Base-by-base conservation (phyloP, 2,797 vertebrate genomes). In the Xerus rutilus region DNA sequence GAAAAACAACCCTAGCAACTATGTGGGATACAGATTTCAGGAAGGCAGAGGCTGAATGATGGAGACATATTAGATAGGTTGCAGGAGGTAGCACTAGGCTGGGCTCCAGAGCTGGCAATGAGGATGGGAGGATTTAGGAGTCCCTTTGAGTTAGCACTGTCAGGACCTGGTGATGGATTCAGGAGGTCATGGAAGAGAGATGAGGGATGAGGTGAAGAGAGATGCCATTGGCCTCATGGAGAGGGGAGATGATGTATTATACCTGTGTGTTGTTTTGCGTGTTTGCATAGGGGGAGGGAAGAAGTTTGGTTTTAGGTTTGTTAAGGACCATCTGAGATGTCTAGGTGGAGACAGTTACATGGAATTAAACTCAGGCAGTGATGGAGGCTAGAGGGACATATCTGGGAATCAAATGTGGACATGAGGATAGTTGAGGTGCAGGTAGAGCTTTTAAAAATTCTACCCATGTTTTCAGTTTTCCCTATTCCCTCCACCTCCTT, bases 221-320 rank as follows among this genome's bases (percentile, higher is more conserved):
- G n/a, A 20, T 45, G 57, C 35, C 9, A 0, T 6, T 47, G 28
- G 18, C 65, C n/a, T 35, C 47, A 23, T 0, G 32, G 82, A 57
- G 70, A 62, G 64, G 30, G 72, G 54, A n/a, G n/a, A 23, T 14
- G 32, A 28, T 32, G 3, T 3, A 9, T 7, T 0, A 18, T 32
- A 21, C 11, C 3, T 13, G 39, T 3, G 0, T 62, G n/a, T 9
- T 73, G 15, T 11, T 74, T 62, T 78, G 85, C 13, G 25, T 18
- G 13, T 12, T 0, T 54, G 49, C 14, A 1, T 0, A 4, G 18
- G 43, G 21, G 14, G 45, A n/a, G 4, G 15, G 23, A 35, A 47
- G 39, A 39, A 10, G 2, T 59, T n/a, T 76, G 86, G 15, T 49
- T 49, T 57, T 17, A 65, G n/a, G 20, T n/a, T 70, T 54, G 11